Base-by-base conservation (phyloP, 1,140 invertebrate genomes). In the Habropoda laboriosa region DNA sequence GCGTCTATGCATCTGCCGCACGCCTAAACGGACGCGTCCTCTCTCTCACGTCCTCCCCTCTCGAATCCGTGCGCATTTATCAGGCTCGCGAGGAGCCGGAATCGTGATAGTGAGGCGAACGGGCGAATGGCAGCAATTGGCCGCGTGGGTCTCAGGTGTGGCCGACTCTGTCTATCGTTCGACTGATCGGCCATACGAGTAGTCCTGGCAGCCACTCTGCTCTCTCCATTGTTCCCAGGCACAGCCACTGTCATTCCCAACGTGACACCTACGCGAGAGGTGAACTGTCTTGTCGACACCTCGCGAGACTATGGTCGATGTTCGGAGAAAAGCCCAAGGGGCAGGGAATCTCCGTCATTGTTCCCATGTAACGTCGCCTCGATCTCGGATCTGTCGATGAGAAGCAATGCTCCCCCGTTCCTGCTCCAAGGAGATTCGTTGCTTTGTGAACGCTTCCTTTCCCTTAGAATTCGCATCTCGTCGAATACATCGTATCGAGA, bases 101-200 rank as follows among this genome's bases (percentile, higher is more conserved):
- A 51, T 27, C 45, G 30, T 13, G 66, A 10, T n/a, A 13, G 6
- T 10, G n/a, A 49, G 45, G 10, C 32, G 7, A 18, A 68, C 2
- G 13, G 30, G 64, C 66, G 57, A 70, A 68, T 57, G 71, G 51
- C 38, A 27, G 64, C 81, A 70, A 83, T 83, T 66, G 77, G 53
- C 38, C 55, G 61, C 45, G n/a, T n/a, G 38, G 70, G 71, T 57
- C 64, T 40, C 74, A 85, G 73, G 63, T 85, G 73, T 72, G 53
- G 63, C 32, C 49, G 61, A 73, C 42, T n/a, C n/a, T 80, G 27
- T 73, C 27, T 81, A 71, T 81, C 68, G 55, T 57, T 38, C 47
- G 72, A 74, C 80, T 53, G 83, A 81, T 86, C 73, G 64, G 60
- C 66, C 68, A 57, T 51, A 60, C 42, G 53, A 47, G n/a, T n/a